Evolutionary conservation across 2,113 vertebrate species (phyloP), one percentile per base, ranked within the genome.

Genomic region (Engraulis encrasicolus): DNA sequence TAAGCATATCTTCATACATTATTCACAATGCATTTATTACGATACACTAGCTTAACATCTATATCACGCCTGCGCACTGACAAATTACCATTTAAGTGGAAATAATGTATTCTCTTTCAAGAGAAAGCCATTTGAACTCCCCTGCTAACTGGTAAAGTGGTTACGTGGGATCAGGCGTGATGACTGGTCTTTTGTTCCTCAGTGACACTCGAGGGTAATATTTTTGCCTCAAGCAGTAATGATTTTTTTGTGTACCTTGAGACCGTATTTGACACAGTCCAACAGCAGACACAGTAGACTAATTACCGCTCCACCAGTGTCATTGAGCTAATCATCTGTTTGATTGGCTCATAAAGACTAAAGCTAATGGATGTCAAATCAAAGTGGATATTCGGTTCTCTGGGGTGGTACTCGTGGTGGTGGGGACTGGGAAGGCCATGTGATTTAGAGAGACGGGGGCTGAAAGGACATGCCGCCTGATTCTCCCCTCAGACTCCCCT

Each of bases 301-400:
- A 74, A 74, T 74, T 74, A 27, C 7, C 6, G 66, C 66, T 74
- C 66, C 15, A 31, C 66, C 31, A 0, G 27, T 34, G 66, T 74
- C 66, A 74, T 31, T 36, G 66, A 74, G 66, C 66, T 74, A 74
- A 74, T 74, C 6, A 74, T 74, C 66, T 36, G 66, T 74, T 74
- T 74, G 66, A 74, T 74, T 74, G n/a, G n/a, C n/a, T n/a, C n/a
- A n/a, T n/a, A n/a, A n/a, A n/a, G n/a, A n/a, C n/a, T n/a, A n/a
- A n/a, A 74, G 31, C 27, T 74, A 74, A 74, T 74, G 66, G 31
- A 74, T 34, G 66, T 74, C 66, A 74, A 74, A 74, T 74, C 27
- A 15, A 74, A 74, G 23, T 74, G 66, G 66, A 74, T 31, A 74
- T 31, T 17, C 11, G 18, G 31, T 74, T 74, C 1, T 36, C 31